Evolutionary conservation across 2,113 vertebrate genomes (phyloP), one percentile per base, ranked within the genome.

Genomic region (Anoura caudifer): DNA sequence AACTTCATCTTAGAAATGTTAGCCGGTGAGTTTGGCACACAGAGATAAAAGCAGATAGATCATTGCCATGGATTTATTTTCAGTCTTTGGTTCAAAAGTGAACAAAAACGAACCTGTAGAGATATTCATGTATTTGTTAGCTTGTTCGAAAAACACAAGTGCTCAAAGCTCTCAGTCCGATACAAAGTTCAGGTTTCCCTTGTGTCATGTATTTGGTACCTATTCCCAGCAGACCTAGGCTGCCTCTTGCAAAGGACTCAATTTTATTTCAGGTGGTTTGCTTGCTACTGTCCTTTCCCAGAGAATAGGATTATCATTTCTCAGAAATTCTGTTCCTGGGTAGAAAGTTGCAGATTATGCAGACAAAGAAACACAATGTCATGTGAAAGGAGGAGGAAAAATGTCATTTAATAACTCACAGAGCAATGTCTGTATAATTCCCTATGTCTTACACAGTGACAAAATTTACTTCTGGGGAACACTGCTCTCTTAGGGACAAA

Each of bases 191-290:
- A 24, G 28, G 13, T 52, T 93, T 75, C 41, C 33, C n/a, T 80
- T 65, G n/a, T 76, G 36, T 84, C 59, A 52, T 89, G 52, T 86
- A 41, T 81, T 93, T 19, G 43, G 7, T 72, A 31, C 14, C 41
- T 91, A 50, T 7, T 76, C 73, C 72, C 22, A 52, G 43, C 14
- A 33, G 43, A 31, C 24, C 31, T 76, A 28, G 38, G 61, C 16
- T 54, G 28, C 33, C n/a, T 92, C 75, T 81, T 97, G 38, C 87
- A 92, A 90, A 38, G 73, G 72, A 89, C 59, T 93, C 89, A 67
- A 11, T 88, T 95, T 73, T 92, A 54, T 88, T 69, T 79, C 59
- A n/a, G 20, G 81, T 47, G 15, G 67, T 43, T 87, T 96, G 22
- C 26, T 77, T 80, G 33, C n/a, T n/a, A 38, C 47, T 50, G 4